Base-by-base conservation (phyloP, 2,797 vertebrate genomes). In the Spinus pinus region DNA sequence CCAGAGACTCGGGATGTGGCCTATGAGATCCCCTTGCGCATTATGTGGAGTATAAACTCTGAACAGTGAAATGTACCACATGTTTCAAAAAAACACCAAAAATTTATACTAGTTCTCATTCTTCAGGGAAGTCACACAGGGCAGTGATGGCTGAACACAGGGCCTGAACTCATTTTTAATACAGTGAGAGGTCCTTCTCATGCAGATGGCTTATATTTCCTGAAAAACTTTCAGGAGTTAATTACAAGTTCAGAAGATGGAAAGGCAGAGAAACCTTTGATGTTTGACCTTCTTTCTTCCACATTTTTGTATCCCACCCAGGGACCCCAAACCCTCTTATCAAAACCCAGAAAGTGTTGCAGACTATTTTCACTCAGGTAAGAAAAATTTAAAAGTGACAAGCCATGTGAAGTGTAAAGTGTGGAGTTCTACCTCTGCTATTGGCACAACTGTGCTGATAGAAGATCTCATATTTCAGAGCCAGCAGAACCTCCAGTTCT, bases 371-470 rank as follows among this genome's bases (percentile, higher is more conserved):
- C 37, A 62, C 18, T 42, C 24, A 31, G 21, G 18, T 15, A 46
- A 56, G 31, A 69, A 78, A 83, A 53, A 18, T 25, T 28, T 6
- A 19, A 19, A 54, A 44, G 19, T 31, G 24, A 31, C 6, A 61
- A 46, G 25, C 30, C 5, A 3, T 0, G 2, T 20, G 10, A 61
- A 67, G 6, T 0, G 2, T 20, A 12, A 61, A 67, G 9, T 7
- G 20, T 39, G 54, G 20, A 66, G 18, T 33, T 73, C 62, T 72
- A n/a, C 35, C 80, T 54, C 49, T 74, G 53, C 50, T 37, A 33
- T 20, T 39, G 64, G 49, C 13, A 27, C 1, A 1, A 35, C 17
- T 51, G n/a, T 8, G n/a, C 30, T 35, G 12, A 27, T 15, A 35
- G 66, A 47, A 49, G 16, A 77, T 12, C 27, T 75, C 42, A 20